Evolutionary conservation across 1,140 invertebrate genomes (phyloP).

Genomic region (Macrobrachium rosenbergii): DNA sequence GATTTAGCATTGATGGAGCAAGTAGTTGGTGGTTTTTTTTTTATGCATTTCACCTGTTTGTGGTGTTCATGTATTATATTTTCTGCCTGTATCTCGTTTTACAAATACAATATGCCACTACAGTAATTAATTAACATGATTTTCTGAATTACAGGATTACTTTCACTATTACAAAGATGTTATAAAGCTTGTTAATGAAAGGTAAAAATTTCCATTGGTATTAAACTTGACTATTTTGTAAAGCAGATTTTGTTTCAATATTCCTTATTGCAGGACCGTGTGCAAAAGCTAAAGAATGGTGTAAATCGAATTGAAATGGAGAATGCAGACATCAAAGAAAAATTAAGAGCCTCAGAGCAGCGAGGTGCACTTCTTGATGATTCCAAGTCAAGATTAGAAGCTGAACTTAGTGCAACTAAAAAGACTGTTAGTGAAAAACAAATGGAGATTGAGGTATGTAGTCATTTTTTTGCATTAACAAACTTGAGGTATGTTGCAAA

Average conservation of each 20-base stretch:
- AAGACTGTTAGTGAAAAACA: constrained; percentile 62
- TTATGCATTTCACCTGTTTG: too few species aligned
- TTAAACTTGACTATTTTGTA: neutral
- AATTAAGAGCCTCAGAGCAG: constrained; percentile 55
- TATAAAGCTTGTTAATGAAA: too few species aligned
- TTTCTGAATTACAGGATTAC: too few species aligned
- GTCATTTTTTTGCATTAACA: neutral
- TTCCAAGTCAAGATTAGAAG: constrained; percentile 61
- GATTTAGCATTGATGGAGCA: too few species aligned
- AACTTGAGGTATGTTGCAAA: too few species aligned
- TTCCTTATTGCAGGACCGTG: constrained; percentile 45
- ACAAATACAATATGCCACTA: too few species aligned
- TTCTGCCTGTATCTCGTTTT: too few species aligned
- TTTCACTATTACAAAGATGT: too few species aligned
- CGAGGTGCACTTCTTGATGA: constrained; percentile 59
- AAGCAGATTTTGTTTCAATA: neutral
- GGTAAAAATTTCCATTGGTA: too few species aligned
- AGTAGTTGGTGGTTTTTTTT: too few species aligned
- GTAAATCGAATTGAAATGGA: constrained; percentile 61
- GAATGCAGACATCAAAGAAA: constrained; percentile 58
- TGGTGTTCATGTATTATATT: too few species aligned
- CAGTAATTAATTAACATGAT: too few species aligned
- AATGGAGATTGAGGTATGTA: constrained; percentile 61
- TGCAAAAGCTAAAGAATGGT: constrained; percentile 59
- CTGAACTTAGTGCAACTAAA: constrained; percentile 54